Base-by-base conservation (phyloP, 2,797 vertebrate species). In the Cetoscarus ocellatus region DNA sequence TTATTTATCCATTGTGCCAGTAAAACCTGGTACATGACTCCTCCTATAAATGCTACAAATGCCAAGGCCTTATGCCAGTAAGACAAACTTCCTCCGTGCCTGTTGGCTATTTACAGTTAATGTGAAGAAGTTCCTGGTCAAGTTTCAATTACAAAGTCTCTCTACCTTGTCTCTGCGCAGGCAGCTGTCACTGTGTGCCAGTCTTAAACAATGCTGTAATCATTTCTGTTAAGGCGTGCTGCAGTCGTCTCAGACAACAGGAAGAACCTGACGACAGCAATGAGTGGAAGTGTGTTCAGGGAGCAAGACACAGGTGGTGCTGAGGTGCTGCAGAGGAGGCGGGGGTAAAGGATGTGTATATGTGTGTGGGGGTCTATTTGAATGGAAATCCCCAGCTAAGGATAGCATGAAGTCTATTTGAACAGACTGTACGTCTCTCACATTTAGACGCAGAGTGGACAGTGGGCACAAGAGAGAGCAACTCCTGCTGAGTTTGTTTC, bases 201-300 rank as follows among this genome's bases (percentile, higher is more conserved):
- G 67, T 39, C 44, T 65, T 10, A 15, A 70, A 91, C 78, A 81
- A 81, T 71, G 60, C 53, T 13, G 49, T 14, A 10, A 15, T 74
- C 3, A 27, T 75, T 86, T 90, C 82, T 60, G 47, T 47, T 81
- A 13, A 68, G 77, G 61, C 79, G 45, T 9, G 15, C 68, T 52
- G 49, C 80, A 84, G 82, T 83, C 45, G 49, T 71, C 63, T 87
- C 74, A 81, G 86, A 89, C 92, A 90, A 91, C 89, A 92, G 89
- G 90, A 93, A 91, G 85, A 77, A 70, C 71, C 70, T 45, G 42
- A 80, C 63, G 42, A 80, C 61, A 65, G 67, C 8, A 45, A 57
- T 19, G 43, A 36, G 73, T 87, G 84, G 90, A 90, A 87, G 79
- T 78, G 55, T 6, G 36, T 67, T 79, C 73, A 64, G 17, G 68